Evolutionary conservation across 2,113 vertebrate species (phyloP).

Genomic region (Lichenostomus cassidix): DNA sequence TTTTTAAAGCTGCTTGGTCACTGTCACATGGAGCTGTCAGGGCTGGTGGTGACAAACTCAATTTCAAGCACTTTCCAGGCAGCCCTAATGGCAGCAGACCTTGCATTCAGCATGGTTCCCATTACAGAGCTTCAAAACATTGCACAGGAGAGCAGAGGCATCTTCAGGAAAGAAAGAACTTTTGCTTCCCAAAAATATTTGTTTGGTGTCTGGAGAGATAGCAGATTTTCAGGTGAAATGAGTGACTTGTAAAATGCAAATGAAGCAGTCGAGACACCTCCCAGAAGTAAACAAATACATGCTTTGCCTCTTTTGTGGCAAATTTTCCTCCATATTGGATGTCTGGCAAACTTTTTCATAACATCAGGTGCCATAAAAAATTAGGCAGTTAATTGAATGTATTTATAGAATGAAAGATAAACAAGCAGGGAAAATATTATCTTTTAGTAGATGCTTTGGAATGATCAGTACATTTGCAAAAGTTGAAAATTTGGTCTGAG

Average conservation of each 20-base stretch:
- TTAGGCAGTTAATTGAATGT: not conserved
- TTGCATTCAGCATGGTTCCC: not conserved
- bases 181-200: not conserved
- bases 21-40: not conserved
- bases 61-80: not conserved
- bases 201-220: not conserved
- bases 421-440: not conserved
- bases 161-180: not conserved
- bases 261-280: not conserved
- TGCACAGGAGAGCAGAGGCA: not conserved
- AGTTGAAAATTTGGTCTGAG: not conserved
- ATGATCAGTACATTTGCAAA: not conserved
- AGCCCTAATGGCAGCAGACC: not conserved
- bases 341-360: not conserved
- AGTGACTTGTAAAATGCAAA: not conserved
- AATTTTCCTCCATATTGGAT: not conserved
- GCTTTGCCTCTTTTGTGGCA: not conserved
- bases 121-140: not conserved
- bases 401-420: not conserved
- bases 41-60: not conserved
- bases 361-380: not conserved
- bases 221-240: not conserved
- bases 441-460: not conserved
- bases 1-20: not conserved
- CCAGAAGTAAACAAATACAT: accelerated